Evolutionary conservation across 2,797 vertebrate genomes (phyloP).

Genomic region (Vipera latastei): DNA sequence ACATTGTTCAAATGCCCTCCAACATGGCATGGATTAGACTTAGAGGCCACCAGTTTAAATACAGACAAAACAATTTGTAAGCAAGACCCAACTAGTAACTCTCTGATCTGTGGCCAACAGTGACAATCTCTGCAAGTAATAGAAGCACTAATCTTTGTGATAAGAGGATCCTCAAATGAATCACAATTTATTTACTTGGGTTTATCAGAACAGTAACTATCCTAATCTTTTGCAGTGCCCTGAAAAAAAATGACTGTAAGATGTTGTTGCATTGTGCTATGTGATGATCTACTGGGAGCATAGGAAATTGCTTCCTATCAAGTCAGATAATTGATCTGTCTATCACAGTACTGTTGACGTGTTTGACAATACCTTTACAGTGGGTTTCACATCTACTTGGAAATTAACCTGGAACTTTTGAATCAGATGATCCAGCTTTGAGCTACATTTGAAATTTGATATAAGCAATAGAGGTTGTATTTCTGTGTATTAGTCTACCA

Average conservation of each 20-base stretch:
- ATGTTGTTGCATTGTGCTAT: not conserved
- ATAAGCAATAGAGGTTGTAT: not conserved
- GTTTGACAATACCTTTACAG: not conserved
- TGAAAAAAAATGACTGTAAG: not conserved
- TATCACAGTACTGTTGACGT: not conserved
- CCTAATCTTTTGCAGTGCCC: not conserved
- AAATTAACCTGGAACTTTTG: not conserved
- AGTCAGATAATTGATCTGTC: not conserved
- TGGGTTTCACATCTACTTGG: not conserved
- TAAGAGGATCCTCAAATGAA: not conserved
- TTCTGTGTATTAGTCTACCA: not conserved
- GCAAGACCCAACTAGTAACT: not conserved
- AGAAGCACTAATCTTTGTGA: not conserved
- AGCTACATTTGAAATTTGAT: not conserved
- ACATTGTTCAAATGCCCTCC: conserved; percentile 24
- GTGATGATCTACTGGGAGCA: not conserved
- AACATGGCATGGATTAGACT: conserved; percentile 39
- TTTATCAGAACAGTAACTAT: not conserved
- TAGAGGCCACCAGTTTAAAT: conserved; percentile 18
- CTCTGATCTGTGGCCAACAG: not conserved
- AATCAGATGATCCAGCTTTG: not conserved
- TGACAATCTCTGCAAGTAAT: not conserved
- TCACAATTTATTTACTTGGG: not conserved
- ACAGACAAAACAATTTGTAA: conserved; percentile 15
- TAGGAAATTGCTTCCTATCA: not conserved